Evolutionary conservation across 2,888 invertebrate species (phyloP), one percentile per base, ranked within the genome.

Genomic region (Yponomeuta malinellus): DNA sequence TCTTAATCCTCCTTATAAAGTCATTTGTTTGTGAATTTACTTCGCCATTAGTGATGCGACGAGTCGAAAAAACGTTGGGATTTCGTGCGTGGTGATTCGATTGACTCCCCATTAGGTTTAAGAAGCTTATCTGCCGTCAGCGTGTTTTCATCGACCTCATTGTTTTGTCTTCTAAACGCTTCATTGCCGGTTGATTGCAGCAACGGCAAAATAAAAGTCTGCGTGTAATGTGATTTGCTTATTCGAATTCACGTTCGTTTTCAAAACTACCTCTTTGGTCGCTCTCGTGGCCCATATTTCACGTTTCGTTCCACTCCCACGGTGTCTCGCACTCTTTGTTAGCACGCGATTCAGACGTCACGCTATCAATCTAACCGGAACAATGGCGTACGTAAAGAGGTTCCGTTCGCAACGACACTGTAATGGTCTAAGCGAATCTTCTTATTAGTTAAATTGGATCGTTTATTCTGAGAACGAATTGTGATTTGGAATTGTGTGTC

Each of bases 211-310:
- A 52, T 52, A 52, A 15, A 8, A 59, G 12, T 59, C 52, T 8
- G 52, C 52, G 52, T 59, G 52, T 15, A 15, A 59, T 59, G 52
- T 59, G 52, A 59, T 59, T 59, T 15, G 52, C 52, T 59, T 5
- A 59, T 59, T 59, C 52, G 52, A 59, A 67, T 52, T 66, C 67
- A 71, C 71, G 67, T 71, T 71, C 71, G 66, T 73, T 72, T 73
- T 74, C 73, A 71, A 73, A 74, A 76, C 72, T 74, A 73, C 72
- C 73, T 75, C 75, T 69, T 74, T 59, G 52, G 52, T 59, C 63
- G 29, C 23, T 89, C 88, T 84, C 90, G 90, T 91, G 88, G 81
- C 83, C 89, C 79, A 89, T 86, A 88, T 88, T 71, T 71, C 59
- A 71, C 68, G 71, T 65, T 81, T 79, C 74, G 72, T 76, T 86